Percentiles rank a stretch among this genome's conserved stretches.
Conservation (phyloP, 2,888 invertebrate species). For the Chironomus riparius region DNA sequence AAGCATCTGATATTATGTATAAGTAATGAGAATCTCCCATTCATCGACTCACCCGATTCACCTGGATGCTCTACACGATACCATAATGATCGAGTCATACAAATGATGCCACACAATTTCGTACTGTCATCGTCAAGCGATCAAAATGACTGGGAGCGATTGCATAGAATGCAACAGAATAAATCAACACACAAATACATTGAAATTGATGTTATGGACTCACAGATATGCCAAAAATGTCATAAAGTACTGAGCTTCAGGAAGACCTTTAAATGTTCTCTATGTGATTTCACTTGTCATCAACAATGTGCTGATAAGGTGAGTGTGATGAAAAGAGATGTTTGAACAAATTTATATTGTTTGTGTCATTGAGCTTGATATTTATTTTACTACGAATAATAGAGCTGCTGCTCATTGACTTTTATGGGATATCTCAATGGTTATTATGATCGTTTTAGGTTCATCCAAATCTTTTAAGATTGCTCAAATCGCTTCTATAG, state of each 20-base stretch:
- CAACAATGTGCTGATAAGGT: conserved; percentile 27
- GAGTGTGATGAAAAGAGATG: not conserved
- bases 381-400: not conserved
- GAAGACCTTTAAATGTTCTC: conserved; percentile 26
- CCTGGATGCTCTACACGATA: conserved; percentile 10
- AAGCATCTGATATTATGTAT: conserved; percentile 24
- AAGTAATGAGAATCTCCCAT: conserved; percentile 23
- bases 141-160: conserved; percentile 7
- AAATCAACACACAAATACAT: conserved; percentile 18
- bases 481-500: too few relatives aligned
- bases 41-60: conserved; percentile 16
- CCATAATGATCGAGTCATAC: conserved; percentile 13
- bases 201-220: conserved; percentile 16
- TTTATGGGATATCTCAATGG: too few relatives aligned
- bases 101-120: conserved; percentile 23
- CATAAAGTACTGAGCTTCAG: conserved; percentile 16
- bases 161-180: conserved; percentile 16
- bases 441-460: too few relatives aligned
- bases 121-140: not conserved
- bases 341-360: not conserved
- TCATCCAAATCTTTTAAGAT: too few relatives aligned
- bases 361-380: not conserved
- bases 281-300: conserved; percentile 28
- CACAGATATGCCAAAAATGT: conserved; percentile 23
- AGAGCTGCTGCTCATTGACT: too few relatives aligned